Base-by-base conservation (phyloP, 2,888 invertebrate genomes). In the Andrena trimmerana region DNA sequence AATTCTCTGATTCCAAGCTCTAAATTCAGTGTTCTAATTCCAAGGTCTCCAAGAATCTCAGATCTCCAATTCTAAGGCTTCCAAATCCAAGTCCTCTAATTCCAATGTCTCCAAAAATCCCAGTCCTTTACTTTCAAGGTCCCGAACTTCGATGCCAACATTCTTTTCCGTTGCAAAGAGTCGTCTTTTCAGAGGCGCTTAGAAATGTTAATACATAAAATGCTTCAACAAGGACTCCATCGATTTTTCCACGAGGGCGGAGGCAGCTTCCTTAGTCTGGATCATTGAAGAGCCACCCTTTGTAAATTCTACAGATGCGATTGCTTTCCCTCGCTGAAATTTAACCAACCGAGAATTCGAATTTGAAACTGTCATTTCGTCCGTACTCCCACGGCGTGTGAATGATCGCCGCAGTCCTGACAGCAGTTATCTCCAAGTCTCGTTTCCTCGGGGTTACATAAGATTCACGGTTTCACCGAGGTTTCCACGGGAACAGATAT, bases 141-240 rank as follows among this genome's bases (percentile, higher is more conserved):
- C 91, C 92, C 91, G 92, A 92, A 92, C 88, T 87, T 84, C 81
- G 79, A 81, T 77, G 81, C 67, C 71, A 75, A 67, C 75, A 68
- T 67, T 84, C 87, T 83, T 85, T 87, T 84, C 81, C 87, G 76
- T 84, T 77, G 42, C 16, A 42, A 42, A 42, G 4, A 42, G 42
- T 42, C 1, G 13, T 13, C 1, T 42, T 42, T 20, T 24, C 27
- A 10, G 57, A 27, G 20, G 2, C 10, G 0, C 10, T 27, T 24
- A 57, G 7, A 10, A 57, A 57, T 27, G 24, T 13, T 20, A 24
- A 57, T 54, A 57, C 10, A 57, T 20, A 27, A 57, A 27, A 24
- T 4, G 10, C 27, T 24, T 57, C 57, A 24, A 57, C 24, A 27
- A 24, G 24, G 10, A 4, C 1, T 27, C 24, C 24, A 52, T 52